phyloP scores from a whole-genome alignment of 2,113 vertebrate species.

The Chroicocephalus ridibundus region DNA sequence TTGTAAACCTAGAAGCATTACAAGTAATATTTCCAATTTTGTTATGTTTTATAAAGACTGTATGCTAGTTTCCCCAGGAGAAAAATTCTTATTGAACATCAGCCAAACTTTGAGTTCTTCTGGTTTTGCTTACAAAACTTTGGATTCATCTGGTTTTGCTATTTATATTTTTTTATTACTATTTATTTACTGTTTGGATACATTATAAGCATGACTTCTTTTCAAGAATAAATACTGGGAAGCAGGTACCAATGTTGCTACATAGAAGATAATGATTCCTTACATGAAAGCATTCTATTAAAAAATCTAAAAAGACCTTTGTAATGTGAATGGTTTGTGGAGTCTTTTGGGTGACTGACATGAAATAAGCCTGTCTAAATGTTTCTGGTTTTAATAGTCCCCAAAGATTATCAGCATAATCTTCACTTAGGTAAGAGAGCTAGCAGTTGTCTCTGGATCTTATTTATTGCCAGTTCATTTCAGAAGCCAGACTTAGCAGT shows the following conservation, averaged over 20 bases:
- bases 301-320: neutral
- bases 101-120: neutral
- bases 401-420: neutral
- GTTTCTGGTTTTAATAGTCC: neutral
- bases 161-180: neutral
- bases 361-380: neutral
- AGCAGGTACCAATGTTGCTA: neutral
- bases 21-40: neutral
- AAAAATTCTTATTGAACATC: neutral
- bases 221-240: neutral
- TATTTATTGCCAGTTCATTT: neutral
- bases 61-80: neutral
- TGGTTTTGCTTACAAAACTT: neutral
- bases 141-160: neutral
- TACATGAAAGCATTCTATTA: neutral
- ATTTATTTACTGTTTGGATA: neutral
- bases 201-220: neutral
- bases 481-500: neutral
- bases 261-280: neutral
- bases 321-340: neutral
- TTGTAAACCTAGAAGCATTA: neutral
- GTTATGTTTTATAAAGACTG: neutral
- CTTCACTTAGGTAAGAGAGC: neutral
- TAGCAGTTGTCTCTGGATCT: neutral
- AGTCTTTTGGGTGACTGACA: neutral